Evolutionary conservation across 2,888 invertebrate genomes (phyloP), one percentile per base, ranked within the genome.

Genomic region (Cantharis lateralis): DNA sequence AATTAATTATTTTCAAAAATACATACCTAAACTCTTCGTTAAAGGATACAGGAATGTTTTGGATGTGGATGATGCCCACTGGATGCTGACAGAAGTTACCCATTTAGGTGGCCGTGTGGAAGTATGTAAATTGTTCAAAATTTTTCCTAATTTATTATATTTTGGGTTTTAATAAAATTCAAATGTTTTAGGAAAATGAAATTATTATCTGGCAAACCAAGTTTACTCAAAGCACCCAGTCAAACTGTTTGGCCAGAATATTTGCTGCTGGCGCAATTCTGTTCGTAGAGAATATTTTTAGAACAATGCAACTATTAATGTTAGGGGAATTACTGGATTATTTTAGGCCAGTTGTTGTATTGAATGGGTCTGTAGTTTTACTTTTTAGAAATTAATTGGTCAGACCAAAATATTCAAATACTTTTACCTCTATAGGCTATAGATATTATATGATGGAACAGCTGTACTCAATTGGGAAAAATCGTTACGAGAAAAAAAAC

Each of bases 171-270:
- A 20, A 20, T 20, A 3, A 20, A 20, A 20, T 4, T 3, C 20
- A 20, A 20, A 3, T 20, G 3, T 20, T 20, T 83, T 88, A 94
- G 94, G 84, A 91, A 93, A 77, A 90, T 91, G 1, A 90, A 89
- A 85, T 89, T 88, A 75, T 89, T 90, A 80, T 90, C 90, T 11
- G 89, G 90, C 81, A 90, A 91, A 82, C 93, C 94, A 3, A 91
- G 91, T 20, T 89, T 94, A 10, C 89, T 93, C 26, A 91, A 91
- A 78, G 93, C 93, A 13, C 89, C 94, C 84, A 89, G 92, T 76
- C 90, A 91, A 79, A 91, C 93, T 26, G 94, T 94, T 87, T 92
- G 93, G 91, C 90, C 91, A 83, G 92, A 93, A 83, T 93, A 93
- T 83, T 89, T 92, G 64, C 82, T 83, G 73, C 93, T 81, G 94